phyloP scores from a whole-genome alignment of 2,888 invertebrate species.

The Marasmarcha lunaedactyla region DNA sequence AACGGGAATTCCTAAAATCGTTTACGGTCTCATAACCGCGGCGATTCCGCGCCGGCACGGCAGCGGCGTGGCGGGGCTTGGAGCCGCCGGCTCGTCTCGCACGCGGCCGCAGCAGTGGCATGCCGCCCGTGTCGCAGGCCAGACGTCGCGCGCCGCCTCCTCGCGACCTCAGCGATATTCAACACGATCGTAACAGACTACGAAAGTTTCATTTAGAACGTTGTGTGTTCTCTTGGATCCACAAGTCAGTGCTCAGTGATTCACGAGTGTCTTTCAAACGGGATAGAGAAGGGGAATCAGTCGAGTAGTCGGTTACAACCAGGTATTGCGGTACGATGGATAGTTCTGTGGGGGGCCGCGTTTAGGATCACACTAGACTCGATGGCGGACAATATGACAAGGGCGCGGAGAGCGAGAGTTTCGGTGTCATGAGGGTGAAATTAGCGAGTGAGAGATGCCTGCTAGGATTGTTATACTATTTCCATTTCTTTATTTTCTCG shows the following conservation, averaged over 20 bases:
- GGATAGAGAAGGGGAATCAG: too few relatives aligned
- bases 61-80: too few relatives aligned
- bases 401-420: slow-evolving; percentile 16
- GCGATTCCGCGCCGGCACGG: background rate
- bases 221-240: background rate
- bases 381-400: slow-evolving; percentile 16
- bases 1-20: slow-evolving; percentile 1
- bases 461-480: too few relatives aligned
- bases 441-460: slow-evolving; percentile 42
- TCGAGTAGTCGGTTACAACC: too few relatives aligned
- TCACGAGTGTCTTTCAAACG: too few relatives aligned
- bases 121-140: slow-evolving; percentile 35
- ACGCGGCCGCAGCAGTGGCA: slow-evolving; percentile 42
- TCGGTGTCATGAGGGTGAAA: slow-evolving; percentile 24
- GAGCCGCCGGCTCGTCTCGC: background rate
- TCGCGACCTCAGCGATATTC: slow-evolving; percentile 32
- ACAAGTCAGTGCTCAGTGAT: too few relatives aligned
- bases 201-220: slow-evolving; percentile 8
- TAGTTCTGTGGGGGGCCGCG: slow-evolving; percentile 19
- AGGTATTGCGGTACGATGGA: slow-evolving; percentile 28
- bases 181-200: slow-evolving; percentile 36
- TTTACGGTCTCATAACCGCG: background rate
- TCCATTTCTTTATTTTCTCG: too few relatives aligned
- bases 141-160: slow-evolving; percentile 27
- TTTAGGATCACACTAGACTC: slow-evolving; percentile 16